Percentiles rank a stretch among this genome's conserved stretches.
Evolutionary conservation across 2,888 invertebrate genomes (phyloP).

Genomic region (Macropis europaea): DNA sequence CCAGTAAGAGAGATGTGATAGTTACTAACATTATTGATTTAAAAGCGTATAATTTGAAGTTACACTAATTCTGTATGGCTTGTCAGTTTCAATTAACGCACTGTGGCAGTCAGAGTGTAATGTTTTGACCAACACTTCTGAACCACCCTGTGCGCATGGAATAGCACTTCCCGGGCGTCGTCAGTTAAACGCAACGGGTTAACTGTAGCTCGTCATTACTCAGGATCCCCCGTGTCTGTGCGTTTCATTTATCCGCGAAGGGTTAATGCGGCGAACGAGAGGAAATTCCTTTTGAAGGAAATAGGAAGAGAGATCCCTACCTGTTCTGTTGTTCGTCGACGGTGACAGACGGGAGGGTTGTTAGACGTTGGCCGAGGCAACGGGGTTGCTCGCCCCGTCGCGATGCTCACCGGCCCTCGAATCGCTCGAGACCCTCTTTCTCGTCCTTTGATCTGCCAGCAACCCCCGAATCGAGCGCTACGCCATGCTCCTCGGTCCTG

Average conservation of each 20-base stretch:
- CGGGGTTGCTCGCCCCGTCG: slow-evolving; percentile 77
- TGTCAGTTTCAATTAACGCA: no score
- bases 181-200: no score
- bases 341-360: slow-evolving; percentile 75
- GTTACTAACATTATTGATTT: no score
- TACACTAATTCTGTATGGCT: no score
- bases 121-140: no score
- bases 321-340: slow-evolving; percentile 79
- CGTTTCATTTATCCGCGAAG: not conserved
- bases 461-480: slow-evolving; percentile 49
- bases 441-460: slow-evolving; percentile 58
- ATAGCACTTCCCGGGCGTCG: no score
- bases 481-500: slow-evolving; percentile 57
- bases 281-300: slow-evolving; percentile 16
- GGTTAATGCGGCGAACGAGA: not conserved
- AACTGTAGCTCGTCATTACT: no score
- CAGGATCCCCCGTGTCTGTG: not conserved
- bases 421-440: slow-evolving; percentile 67
- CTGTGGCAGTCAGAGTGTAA: no score
- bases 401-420: slow-evolving; percentile 77
- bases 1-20: no score
- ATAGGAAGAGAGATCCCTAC: slow-evolving; percentile 53
- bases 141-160: no score
- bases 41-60: no score
- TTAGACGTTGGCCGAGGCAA: slow-evolving; percentile 74